Evolutionary conservation across 92 coral and sea anemone species (phyloP).

Genomic region (Ricordea florida): DNA sequence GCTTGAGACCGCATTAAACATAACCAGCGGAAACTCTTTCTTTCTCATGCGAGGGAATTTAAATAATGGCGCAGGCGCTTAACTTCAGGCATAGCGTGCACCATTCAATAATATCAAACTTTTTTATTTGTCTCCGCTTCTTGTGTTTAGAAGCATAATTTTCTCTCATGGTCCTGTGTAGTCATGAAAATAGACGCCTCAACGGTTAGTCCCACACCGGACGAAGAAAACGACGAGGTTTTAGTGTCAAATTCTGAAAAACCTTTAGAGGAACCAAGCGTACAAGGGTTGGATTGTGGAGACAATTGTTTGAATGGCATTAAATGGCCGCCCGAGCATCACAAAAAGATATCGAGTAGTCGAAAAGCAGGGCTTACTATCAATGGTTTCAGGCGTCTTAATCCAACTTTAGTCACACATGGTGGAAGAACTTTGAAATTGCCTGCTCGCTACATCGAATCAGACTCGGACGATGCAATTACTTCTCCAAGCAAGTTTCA

Average conservation of each 20-base stretch:
- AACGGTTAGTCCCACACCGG: constrained; percentile 67
- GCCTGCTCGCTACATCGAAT: constrained; percentile 92
- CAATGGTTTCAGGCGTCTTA: constrained; percentile 81
- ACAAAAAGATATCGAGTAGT: constrained; percentile 68
- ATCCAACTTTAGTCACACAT: constrained; percentile 76
- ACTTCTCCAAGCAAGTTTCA: constrained; percentile 53
- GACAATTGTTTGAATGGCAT: constrained; percentile 97
- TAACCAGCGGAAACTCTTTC: constrained; percentile 65
- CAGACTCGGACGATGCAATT: constrained; percentile 84
- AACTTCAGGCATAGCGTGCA: constrained; percentile 82
- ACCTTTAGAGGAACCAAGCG: constrained; percentile 66
- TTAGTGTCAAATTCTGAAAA: constrained; percentile 55
- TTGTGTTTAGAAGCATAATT: constrained; percentile 47
- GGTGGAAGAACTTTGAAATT: constrained; percentile 90
- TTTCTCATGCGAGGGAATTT: constrained; percentile 95
- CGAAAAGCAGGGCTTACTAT: constrained; percentile 64
- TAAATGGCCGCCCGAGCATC: constrained; percentile 98
- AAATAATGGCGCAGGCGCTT: constrained; percentile 99
- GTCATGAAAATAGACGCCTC: constrained; percentile 75
- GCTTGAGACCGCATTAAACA: background rate
- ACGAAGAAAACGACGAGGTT: constrained; percentile 62
- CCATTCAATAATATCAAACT: constrained; percentile 88
- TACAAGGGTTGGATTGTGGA: constrained; percentile 79
- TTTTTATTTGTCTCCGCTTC: constrained; percentile 69
- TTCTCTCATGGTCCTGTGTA: constrained; percentile 64